A percentile compares a stretch with the other conserved stretches of the same genome.
These are phyloP conservation scores for Sinocyclocheilus rhinocerous DNA, from an alignment of 2,113 vertebrate species.

Conservation along the genomic window DNA sequence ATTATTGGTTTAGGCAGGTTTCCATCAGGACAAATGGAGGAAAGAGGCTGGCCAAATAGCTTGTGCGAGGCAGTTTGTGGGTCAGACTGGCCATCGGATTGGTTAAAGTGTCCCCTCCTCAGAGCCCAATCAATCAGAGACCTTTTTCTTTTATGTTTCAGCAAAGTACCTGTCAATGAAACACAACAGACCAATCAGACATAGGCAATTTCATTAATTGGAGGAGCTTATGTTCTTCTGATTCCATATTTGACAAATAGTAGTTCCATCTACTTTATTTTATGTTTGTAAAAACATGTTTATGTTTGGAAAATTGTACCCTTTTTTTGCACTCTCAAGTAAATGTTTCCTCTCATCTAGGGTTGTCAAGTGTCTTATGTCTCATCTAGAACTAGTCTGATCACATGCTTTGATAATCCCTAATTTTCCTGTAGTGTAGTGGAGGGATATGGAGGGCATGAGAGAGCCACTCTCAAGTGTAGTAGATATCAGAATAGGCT, in stretches of 20 bases:
- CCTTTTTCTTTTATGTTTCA: constrained; percentile 78
- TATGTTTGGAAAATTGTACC: not conserved
- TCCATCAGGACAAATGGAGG: constrained; percentile 75
- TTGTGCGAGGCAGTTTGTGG: constrained; percentile 69
- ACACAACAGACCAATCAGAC: not conserved
- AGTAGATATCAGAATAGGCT: not conserved
- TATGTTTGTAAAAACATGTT: too few relatives aligned
- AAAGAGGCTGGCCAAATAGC: constrained; percentile 76
- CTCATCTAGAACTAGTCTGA: not conserved
- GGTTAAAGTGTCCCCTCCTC: constrained; percentile 69
- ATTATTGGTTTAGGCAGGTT: constrained; percentile 78
- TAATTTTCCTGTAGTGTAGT: not conserved
- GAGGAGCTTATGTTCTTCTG: not conserved
- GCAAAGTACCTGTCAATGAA: constrained; percentile 58
- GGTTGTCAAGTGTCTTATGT: not conserved
- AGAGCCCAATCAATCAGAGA: constrained; percentile 81
- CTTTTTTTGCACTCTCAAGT: not conserved
- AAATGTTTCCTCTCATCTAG: not conserved
- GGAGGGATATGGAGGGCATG: not conserved
- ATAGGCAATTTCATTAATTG: not conserved
- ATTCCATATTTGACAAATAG: not conserved
- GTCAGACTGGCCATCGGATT: constrained; percentile 59
- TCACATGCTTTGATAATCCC: not conserved
- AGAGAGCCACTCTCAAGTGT: not conserved
- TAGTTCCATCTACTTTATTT: not conserved